Evolutionary conservation across 2,797 vertebrate species (phyloP), one percentile per base, ranked within the genome.

Genomic region (Echiichthys vipera): DNA sequence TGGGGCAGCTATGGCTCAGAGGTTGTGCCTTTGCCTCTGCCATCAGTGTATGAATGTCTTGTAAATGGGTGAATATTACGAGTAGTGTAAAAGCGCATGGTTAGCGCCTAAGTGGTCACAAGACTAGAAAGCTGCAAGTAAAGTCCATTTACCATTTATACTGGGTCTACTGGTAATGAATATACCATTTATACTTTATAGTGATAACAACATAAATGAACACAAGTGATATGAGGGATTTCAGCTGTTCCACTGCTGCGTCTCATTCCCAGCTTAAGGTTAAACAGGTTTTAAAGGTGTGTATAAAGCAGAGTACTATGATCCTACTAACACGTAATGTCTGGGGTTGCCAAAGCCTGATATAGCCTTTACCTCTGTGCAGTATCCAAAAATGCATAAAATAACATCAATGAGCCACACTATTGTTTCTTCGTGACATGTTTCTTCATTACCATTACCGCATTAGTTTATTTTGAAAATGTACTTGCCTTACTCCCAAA

Each of bases 391-490:
- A 54, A 29, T 4, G 27, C 37, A 43, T 45, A 72, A 81, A 64
- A 70, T 66, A 29, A 53, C 49, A 49, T 65, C 51, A 70, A 5
- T 54, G 29, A 50, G 39, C 46, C 46, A 2, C 32, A 29, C 29
- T 39, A 32, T 71, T 59, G 53, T 49, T 43, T 47, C 36, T 64
- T 29, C 0, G 42, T 59, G 54, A 42, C 77, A 66, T 59, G 50
- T 65, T 53, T 57, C 67, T 66, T 63, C 37, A 72, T 66, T 70
- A 62, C 43, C 40, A 53, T 36, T 51, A 56, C 46, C 51, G 17
- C 39, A 74, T 18, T 47, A 55, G 51, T 80, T 78, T 83, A 66
- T 77, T 77, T 74, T 58, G 36, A n/a, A n/a, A n/a, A n/a, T n/a
- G n/a, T n/a, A n/a, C n/a, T n/a, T n/a, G n/a, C n/a, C n/a, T n/a